phyloP scores from a whole-genome alignment of 2,888 invertebrate genomes.

The Cylindroiulus punctatus region DNA sequence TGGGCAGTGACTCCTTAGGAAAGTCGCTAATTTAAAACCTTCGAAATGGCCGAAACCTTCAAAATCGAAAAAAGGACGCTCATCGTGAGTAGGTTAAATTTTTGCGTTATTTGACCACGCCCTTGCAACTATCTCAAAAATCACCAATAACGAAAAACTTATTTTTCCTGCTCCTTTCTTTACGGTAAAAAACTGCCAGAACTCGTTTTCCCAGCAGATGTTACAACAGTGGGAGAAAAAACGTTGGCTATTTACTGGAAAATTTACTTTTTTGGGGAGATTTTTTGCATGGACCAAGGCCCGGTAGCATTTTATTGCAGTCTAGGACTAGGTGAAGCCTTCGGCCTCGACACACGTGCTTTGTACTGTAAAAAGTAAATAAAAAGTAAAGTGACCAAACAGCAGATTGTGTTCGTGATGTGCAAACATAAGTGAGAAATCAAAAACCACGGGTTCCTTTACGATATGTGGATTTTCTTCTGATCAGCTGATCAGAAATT shows the following conservation, averaged over 20 bases:
- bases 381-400: constrained; percentile 10
- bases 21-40: background rate
- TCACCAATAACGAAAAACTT: background rate
- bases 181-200: background rate
- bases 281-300: background rate
- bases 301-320: background rate
- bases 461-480: no score
- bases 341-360: background rate
- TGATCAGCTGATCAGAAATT: background rate
- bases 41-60: constrained; percentile 5
- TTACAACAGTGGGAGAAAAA: background rate
- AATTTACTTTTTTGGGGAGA: background rate
- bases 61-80: constrained; percentile 1
- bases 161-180: background rate
- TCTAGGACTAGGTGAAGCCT: background rate
- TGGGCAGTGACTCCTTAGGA: background rate
- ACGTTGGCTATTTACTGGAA: background rate
- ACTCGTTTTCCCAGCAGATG: constrained; percentile 11
- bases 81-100: background rate
- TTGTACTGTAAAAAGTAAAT: no score
- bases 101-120: background rate
- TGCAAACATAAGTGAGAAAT: no score
- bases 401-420: no score
- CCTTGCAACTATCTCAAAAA: constrained; percentile 26
- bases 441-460: no score